Evolutionary conservation across 2,888 invertebrate genomes (phyloP).

Genomic region (Cabera pusaria): DNA sequence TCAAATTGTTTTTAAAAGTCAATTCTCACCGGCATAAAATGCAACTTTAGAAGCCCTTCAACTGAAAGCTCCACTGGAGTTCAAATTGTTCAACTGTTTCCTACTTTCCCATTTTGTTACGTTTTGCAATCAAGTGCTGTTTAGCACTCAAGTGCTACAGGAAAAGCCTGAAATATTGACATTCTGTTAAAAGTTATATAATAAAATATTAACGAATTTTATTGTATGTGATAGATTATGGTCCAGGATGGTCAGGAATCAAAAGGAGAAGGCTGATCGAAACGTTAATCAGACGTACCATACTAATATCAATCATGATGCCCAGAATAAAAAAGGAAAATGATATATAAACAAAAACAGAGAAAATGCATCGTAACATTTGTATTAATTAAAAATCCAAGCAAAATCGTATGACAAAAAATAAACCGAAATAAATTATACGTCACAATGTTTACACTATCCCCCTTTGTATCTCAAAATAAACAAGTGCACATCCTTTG

Average conservation of each 20-base stretch:
- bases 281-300: too few species aligned
- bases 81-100: slow-evolving; percentile 19
- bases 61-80: slow-evolving; percentile 2
- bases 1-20: too few species aligned
- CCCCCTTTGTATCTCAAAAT: slow-evolving; percentile 50
- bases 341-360: too few species aligned
- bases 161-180: slow-evolving; percentile 7
- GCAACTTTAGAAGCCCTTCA: slow-evolving; percentile 6
- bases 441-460: slow-evolving; percentile 56
- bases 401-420: slow-evolving; percentile 26
- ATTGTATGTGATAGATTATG: too few species aligned
- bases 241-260: too few species aligned
- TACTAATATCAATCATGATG: too few species aligned
- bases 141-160: slow-evolving; percentile 18
- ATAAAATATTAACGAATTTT: too few species aligned
- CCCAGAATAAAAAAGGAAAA: too few species aligned
- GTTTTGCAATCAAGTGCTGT: slow-evolving; percentile 19
- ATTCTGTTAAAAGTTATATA: too few species aligned
- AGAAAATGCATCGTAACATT: slow-evolving; percentile 31
- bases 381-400: slow-evolving; percentile 32
- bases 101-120: slow-evolving; percentile 17
- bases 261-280: too few species aligned
- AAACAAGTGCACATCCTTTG: slow-evolving; percentile 83
- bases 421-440: slow-evolving; percentile 29
- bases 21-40: not conserved